A percentile compares a stretch with the other conserved stretches of the same genome.
Conservation (phyloP, 2,888 invertebrate species). For the Dexiosoma caninum region DNA sequence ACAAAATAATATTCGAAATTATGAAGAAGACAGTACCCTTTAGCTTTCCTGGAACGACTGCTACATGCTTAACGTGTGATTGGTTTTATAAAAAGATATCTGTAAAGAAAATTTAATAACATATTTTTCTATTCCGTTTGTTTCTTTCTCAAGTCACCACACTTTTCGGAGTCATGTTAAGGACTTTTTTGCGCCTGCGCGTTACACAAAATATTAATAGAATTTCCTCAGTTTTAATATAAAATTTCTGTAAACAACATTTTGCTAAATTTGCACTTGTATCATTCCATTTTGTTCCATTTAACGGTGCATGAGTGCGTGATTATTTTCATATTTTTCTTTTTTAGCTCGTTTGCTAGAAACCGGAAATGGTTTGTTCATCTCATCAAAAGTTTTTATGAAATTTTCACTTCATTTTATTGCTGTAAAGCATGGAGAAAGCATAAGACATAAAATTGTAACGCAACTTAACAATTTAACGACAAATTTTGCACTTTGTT, state of each 20-base stretch:
- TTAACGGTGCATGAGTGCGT: constrained; percentile 19
- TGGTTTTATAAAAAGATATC: constrained; percentile 14
- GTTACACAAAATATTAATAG: constrained; percentile 4
- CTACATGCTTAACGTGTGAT: not conserved
- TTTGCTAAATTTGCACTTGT: not conserved
- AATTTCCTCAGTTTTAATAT: not conserved
- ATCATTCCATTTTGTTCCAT: constrained; percentile 19
- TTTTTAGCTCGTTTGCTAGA: not conserved
- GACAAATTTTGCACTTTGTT: constrained; percentile 51
- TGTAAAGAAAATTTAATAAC: not conserved
- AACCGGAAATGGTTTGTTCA: constrained; percentile 31
- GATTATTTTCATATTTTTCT: too few relatives aligned
- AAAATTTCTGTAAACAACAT: not conserved
- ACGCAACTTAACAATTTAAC: constrained; percentile 43
- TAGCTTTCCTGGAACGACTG: constrained; percentile 4
- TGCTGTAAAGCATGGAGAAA: constrained; percentile 47
- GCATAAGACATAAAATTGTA: constrained; percentile 40
- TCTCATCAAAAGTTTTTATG: not conserved
- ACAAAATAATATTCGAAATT: too few relatives aligned
- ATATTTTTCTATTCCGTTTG: not conserved
- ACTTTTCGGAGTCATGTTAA: constrained; percentile 62
- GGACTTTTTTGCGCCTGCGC: constrained; percentile 8
- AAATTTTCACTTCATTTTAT: constrained; percentile 50
- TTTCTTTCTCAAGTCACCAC: constrained; percentile 60
- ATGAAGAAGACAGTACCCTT: not conserved